Percentiles rank a stretch among this genome's conserved stretches.
Conservation (phyloP, 2,888 invertebrate species). For the Callinectes sapidus region DNA sequence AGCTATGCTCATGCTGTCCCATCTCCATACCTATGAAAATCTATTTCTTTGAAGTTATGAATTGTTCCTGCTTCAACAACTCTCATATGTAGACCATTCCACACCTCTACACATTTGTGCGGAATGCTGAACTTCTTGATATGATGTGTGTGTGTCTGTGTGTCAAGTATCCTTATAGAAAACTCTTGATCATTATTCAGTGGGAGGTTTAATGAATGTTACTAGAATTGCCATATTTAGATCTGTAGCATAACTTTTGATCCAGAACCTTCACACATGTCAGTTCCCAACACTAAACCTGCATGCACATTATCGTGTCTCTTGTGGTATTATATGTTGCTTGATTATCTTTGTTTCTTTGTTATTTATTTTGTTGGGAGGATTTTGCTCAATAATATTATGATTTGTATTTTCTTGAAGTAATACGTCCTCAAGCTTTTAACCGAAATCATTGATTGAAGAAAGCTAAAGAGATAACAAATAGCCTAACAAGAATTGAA, state of each 20-base stretch:
- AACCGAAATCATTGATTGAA: conserved; percentile 20
- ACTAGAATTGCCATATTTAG: background rate
- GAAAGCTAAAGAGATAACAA: conserved; percentile 10
- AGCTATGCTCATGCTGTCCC: too few species aligned
- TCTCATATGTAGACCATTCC: too few species aligned
- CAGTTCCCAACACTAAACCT: background rate
- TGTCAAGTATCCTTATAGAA: background rate
- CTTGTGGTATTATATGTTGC: background rate
- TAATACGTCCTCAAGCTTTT: background rate
- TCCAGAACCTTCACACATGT: background rate
- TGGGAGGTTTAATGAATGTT: background rate
- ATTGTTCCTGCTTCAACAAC: too few species aligned
- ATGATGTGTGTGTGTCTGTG: background rate
- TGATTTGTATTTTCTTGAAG: background rate
- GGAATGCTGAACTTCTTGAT: too few species aligned
- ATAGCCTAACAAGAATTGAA: conserved; percentile 21
- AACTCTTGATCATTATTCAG: background rate
- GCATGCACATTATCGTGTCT: background rate
- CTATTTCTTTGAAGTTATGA: too few species aligned
- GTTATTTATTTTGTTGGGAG: background rate
- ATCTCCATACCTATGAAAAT: too few species aligned
- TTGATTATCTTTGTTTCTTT: background rate
- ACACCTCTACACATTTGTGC: too few species aligned
- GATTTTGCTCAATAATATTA: conserved; percentile 2
- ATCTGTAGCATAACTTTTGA: background rate